A percentile compares a stretch with the other conserved stretches of the same genome.
phyloP scores from a whole-genome alignment of 2,888 invertebrate species.

The Halictus ligatus region DNA sequence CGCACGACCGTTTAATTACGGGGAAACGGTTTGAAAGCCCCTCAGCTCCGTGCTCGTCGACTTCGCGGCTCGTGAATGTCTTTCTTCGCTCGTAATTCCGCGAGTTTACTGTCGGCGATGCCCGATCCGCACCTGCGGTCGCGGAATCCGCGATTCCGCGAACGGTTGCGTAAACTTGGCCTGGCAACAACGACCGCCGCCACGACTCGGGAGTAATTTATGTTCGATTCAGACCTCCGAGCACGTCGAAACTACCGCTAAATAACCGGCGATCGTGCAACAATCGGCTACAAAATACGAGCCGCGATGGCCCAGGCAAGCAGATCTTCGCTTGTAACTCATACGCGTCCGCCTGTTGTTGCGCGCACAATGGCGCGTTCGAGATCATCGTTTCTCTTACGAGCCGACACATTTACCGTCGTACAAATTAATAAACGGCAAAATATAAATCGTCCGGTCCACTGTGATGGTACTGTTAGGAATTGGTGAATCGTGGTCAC shows the following conservation, averaged over 20 bases:
- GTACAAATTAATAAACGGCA: background rate
- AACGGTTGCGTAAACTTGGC: constrained; percentile 20
- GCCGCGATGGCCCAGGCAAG: background rate
- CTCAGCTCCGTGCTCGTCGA: constrained; percentile 22
- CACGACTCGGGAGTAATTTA: constrained; percentile 24
- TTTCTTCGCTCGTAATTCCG: constrained; percentile 33
- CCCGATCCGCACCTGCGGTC: constrained; percentile 42
- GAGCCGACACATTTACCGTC: background rate
- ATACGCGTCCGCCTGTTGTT: background rate
- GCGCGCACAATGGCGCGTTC: background rate
- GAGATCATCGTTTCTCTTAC: background rate
- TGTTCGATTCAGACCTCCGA: background rate
- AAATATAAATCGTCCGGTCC: background rate
- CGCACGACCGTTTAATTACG: constrained; percentile 10
- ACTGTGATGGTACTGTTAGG: no score
- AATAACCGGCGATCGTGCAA: constrained; percentile 12
- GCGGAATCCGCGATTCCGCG: background rate
- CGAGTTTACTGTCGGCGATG: constrained; percentile 43
- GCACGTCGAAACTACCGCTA: constrained; percentile 3
- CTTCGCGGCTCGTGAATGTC: constrained; percentile 40
- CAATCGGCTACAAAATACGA: background rate
- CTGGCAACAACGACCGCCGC: background rate
- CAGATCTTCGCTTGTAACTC: background rate
- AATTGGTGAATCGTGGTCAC: background rate
- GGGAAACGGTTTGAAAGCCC: constrained; percentile 3